These are phyloP conservation scores for Drosophila kambysellisi DNA, from an alignment of 2,888 invertebrate genomes.

Conservation along the genomic window DNA sequence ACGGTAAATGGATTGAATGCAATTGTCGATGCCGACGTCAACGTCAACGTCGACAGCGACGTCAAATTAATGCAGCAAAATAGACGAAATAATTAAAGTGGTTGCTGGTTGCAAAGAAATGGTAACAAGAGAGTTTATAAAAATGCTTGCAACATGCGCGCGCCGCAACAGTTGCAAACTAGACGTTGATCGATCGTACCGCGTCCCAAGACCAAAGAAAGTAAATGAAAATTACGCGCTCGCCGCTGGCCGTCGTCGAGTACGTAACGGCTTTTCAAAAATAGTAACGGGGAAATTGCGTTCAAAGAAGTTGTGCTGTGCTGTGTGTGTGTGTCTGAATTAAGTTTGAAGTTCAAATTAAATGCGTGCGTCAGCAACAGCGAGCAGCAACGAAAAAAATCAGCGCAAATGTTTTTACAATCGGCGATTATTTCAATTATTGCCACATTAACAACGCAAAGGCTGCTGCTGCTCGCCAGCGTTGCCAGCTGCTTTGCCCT, in stretches of 20 bases:
- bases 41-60: conserved; percentile 22
- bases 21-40: conserved; percentile 27
- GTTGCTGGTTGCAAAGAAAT: conserved; percentile 46
- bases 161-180: conserved; percentile 68
- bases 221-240: conserved; percentile 35
- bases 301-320: conserved; percentile 19
- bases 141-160: conserved; percentile 78
- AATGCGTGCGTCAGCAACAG: conserved; percentile 63
- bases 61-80: conserved; percentile 72
- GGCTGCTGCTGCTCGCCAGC: conserved; percentile 34
- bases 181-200: conserved; percentile 60
- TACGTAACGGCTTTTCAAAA: conserved; percentile 65
- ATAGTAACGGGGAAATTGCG: conserved; percentile 38
- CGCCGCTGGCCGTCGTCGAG: not conserved
- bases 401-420: conserved; percentile 75
- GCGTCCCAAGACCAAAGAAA: conserved; percentile 37
- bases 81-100: conserved; percentile 74
- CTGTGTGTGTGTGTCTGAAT: conserved; percentile 47
- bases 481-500: conserved; percentile 23
- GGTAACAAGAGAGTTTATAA: conserved; percentile 71
- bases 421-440: conserved; percentile 53
- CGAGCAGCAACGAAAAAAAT: conserved; percentile 41
- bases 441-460: conserved; percentile 53
- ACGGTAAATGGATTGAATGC: conserved; percentile 37
- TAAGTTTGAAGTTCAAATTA: conserved; percentile 60